phyloP scores from a whole-genome alignment of 2,113 vertebrate genomes.

The Orientallactaga bullata region DNA sequence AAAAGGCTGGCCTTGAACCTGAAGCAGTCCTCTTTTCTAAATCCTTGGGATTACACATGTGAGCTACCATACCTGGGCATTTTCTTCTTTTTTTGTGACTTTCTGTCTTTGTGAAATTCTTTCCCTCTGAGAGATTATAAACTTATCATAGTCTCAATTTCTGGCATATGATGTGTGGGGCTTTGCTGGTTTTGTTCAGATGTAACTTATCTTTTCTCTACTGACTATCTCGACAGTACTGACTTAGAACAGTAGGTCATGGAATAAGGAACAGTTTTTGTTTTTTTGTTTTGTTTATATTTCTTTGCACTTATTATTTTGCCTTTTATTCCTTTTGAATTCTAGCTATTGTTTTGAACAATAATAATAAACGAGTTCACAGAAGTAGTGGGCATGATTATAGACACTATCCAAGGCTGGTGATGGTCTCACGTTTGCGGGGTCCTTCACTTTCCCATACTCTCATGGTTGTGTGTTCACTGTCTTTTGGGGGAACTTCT shows the following conservation, averaged over 20 bases:
- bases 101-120: background rate
- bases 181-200: background rate
- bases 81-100: background rate
- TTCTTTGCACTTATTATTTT: background rate
- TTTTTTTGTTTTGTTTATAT: background rate
- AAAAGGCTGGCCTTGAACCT: too few relatives aligned
- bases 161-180: background rate
- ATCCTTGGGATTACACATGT: too few relatives aligned
- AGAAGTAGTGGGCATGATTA: background rate
- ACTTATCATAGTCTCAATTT: background rate
- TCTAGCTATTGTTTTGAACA: background rate
- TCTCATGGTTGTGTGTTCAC: background rate
- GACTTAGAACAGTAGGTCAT: slow-evolving; percentile 3
- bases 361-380: background rate
- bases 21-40: too few relatives aligned
- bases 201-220: background rate
- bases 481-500: background rate
- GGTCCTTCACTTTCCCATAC: background rate
- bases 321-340: background rate
- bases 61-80: too few relatives aligned
- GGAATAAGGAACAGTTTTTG: background rate
- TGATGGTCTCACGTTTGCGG: background rate
- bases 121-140: background rate
- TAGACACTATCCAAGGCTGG: background rate
- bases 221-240: background rate